Conservation (phyloP, 2,113 vertebrate genomes). For the Numenius arquata region DNA sequence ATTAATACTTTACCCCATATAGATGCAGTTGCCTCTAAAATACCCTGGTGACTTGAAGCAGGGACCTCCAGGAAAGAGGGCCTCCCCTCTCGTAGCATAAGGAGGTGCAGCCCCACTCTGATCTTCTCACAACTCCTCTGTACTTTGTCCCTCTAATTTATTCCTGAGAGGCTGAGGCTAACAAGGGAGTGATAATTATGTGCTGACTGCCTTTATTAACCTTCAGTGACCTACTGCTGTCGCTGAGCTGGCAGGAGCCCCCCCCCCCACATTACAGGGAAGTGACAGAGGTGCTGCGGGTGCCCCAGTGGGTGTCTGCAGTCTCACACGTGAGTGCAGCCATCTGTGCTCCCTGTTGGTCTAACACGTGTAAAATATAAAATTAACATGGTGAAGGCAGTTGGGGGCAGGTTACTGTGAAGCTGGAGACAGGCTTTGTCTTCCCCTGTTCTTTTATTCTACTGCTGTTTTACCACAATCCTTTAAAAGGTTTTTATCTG, state of each 20-base stretch:
- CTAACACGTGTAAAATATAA: background rate
- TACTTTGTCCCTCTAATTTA: slow-evolving; percentile 2
- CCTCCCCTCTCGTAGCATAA: background rate
- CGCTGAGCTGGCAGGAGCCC: background rate
- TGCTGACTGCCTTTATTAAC: slow-evolving; percentile 39
- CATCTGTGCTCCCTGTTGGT: slow-evolving; percentile 36
- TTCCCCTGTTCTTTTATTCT: background rate
- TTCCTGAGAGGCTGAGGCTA: slow-evolving; percentile 6
- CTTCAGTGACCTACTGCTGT: background rate
- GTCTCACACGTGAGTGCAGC: slow-evolving; percentile 2
- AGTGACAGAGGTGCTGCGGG: slow-evolving; percentile 3
- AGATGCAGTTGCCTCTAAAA: background rate
- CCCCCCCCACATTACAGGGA: background rate
- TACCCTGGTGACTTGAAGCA: background rate
- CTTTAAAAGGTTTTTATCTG: background rate
- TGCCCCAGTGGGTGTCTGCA: background rate
- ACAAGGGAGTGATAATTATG: background rate
- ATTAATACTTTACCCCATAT: background rate
- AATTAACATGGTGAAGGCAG: slow-evolving; percentile 26
- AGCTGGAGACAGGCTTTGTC: background rate
- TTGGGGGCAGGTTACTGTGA: background rate
- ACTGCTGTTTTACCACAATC: background rate
- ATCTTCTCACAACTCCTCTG: background rate
- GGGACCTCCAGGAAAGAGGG: background rate
- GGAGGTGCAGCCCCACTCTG: background rate